Conservation (phyloP, 2,113 vertebrate species). For the Oreochromis tanganicae region DNA sequence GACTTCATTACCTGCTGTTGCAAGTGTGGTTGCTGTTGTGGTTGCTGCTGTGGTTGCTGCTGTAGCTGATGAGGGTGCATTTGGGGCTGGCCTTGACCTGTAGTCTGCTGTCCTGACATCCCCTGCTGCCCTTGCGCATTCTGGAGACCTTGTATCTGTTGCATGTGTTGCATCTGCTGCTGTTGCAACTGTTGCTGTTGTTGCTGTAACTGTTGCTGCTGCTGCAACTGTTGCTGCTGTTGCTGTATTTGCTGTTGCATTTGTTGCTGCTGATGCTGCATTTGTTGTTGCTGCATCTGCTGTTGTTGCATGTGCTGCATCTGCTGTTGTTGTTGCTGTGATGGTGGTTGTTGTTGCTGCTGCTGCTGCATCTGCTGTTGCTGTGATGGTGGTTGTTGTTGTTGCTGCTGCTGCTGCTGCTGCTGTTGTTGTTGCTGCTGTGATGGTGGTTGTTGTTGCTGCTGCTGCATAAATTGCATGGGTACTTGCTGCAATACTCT, state of each 20-base stretch:
- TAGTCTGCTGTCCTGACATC: conserved; percentile 75
- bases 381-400: conserved; percentile 13
- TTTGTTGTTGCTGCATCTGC: conserved; percentile 75
- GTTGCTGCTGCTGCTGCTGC: conserved; percentile 56
- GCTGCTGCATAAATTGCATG: conserved; percentile 83
- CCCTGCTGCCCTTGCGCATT: conserved; percentile 79
- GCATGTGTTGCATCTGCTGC: conserved; percentile 73
- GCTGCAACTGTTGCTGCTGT: conserved; percentile 56
- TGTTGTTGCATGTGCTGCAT: conserved; percentile 73
- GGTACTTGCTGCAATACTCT: conserved; percentile 90
- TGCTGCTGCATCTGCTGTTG: conserved; percentile 27
- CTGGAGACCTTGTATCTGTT: conserved; percentile 73
- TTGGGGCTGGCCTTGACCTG: conserved; percentile 74
- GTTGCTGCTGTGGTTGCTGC: conserved; percentile 61
- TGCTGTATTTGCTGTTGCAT: conserved; percentile 70
- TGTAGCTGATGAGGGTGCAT: conserved; percentile 83
- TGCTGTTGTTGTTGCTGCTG: conserved; percentile 56
- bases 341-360: conserved; percentile 63
- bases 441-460: conserved; percentile 14
- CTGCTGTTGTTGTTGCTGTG: conserved; percentile 71
- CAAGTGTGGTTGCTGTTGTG: conserved; percentile 67
- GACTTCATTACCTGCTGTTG: conserved; percentile 73
- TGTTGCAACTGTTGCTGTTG: conserved; percentile 73
- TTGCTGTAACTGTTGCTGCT: conserved; percentile 60
- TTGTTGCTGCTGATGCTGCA: conserved; percentile 43